phyloP scores from a whole-genome alignment of 2,797 vertebrate species.

The Hypotaenidia philippensis region DNA sequence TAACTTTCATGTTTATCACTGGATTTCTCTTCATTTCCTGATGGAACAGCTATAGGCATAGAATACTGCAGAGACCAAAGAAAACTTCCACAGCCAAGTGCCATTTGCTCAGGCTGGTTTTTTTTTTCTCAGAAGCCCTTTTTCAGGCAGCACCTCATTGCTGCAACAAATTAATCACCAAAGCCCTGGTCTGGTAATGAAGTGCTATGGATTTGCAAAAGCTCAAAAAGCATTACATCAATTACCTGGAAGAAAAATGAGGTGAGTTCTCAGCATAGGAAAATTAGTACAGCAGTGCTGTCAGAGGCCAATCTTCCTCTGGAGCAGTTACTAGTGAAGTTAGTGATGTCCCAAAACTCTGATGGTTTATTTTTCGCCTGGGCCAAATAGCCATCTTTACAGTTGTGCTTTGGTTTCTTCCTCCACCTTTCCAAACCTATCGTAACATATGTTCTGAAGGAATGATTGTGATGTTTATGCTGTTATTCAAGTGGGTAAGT shows the following conservation, averaged over 20 bases:
- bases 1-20: neutral
- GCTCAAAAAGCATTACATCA: slow-evolving; percentile 20
- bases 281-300: neutral
- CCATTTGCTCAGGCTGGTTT: neutral
- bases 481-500: neutral
- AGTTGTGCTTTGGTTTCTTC: neutral
- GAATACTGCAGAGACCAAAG: slow-evolving; percentile 8
- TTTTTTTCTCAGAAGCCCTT: slow-evolving; percentile 34
- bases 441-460: neutral
- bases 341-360: neutral
- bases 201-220: slow-evolving; percentile 59
- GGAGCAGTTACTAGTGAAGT: neutral
- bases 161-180: slow-evolving; percentile 58
- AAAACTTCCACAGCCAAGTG: neutral
- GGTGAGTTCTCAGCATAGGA: slow-evolving; percentile 21
- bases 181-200: slow-evolving; percentile 56
- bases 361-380: neutral
- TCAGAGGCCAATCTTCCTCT: neutral
- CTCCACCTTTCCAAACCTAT: neutral
- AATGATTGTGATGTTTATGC: neutral
- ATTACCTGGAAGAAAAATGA: slow-evolving; percentile 64
- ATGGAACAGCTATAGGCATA: neutral
- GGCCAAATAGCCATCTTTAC: neutral
- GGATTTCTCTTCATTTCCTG: slow-evolving; percentile 1
- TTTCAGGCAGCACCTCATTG: slow-evolving; percentile 67